Evolutionary conservation across 2,888 invertebrate genomes (phyloP).

Genomic region (Lochmaea crataegi): DNA sequence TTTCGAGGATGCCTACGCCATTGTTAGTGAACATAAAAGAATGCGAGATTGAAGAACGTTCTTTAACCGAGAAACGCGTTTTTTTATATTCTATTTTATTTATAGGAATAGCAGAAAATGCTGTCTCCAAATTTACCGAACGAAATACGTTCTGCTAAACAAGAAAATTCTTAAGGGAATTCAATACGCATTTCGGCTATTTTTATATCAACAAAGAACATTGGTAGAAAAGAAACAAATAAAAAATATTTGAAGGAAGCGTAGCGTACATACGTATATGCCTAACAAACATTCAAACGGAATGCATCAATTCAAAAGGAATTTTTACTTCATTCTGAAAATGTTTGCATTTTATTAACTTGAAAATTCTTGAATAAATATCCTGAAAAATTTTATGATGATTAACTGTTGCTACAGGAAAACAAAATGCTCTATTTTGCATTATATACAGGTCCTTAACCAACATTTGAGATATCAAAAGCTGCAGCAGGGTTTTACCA

Average conservation of each 20-base stretch:
- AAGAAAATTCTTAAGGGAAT: slow-evolving; percentile 49
- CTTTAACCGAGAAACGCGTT: not conserved
- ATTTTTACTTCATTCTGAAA: not conserved
- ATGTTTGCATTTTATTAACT: not conserved
- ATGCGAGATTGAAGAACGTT: not conserved
- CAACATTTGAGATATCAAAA: too few relatives aligned
- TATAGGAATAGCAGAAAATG: not conserved
- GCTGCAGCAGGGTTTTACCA: too few relatives aligned
- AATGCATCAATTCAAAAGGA: slow-evolving; percentile 33
- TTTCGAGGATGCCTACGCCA: not conserved
- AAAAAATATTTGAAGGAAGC: slow-evolving; percentile 42
- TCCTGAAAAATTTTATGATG: not conserved
- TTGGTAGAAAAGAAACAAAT: slow-evolving; percentile 45
- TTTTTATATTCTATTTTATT: not conserved
- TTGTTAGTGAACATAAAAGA: not conserved
- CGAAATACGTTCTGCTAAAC: not conserved
- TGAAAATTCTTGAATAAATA: not conserved
- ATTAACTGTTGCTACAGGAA: not conserved
- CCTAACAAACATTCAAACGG: slow-evolving; percentile 22
- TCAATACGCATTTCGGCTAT: slow-evolving; percentile 43
- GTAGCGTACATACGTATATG: slow-evolving; percentile 21
- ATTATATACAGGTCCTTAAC: too few relatives aligned
- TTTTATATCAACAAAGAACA: slow-evolving; percentile 41
- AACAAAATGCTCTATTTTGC: too few relatives aligned
- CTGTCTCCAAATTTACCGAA: slow-evolving; percentile 4